These are phyloP conservation scores for Bufotes viridis DNA, from an alignment of 2,797 vertebrate genomes.

Conservation along the genomic window DNA sequence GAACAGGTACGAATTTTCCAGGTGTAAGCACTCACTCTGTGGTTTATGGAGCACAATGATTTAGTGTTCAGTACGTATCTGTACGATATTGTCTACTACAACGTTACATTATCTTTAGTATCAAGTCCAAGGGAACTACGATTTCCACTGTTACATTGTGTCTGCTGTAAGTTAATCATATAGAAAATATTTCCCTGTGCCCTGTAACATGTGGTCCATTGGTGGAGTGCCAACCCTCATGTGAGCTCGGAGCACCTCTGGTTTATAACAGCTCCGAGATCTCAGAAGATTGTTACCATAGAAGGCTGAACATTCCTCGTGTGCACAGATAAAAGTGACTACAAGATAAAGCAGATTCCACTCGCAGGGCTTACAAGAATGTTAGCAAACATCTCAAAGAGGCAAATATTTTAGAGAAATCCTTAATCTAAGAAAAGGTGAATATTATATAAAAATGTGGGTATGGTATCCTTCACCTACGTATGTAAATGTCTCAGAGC, in stretches of 20 bases:
- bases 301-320: constrained; percentile 43
- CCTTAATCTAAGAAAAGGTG: not conserved
- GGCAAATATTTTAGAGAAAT: not conserved
- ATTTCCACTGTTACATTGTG: not conserved
- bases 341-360: constrained; percentile 25
- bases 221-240: constrained; percentile 1
- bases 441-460: not conserved
- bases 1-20: too few species aligned
- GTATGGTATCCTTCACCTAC: not conserved
- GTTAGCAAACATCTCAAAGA: not conserved
- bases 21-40: too few species aligned
- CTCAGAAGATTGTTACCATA: constrained; percentile 51
- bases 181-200: constrained; percentile 8
- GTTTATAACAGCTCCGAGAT: constrained; percentile 49
- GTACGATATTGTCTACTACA: too few species aligned
- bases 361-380: not conserved
- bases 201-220: not conserved
- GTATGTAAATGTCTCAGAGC: not conserved
- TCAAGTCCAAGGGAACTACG: not conserved
- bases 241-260: constrained; percentile 27
- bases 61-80: too few species aligned
- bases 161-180: not conserved
- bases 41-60: too few species aligned
- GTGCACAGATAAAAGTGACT: not conserved
- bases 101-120: not conserved